Base-by-base conservation (phyloP, 1,140 invertebrate species). In the Pachypeltis micranthus region DNA sequence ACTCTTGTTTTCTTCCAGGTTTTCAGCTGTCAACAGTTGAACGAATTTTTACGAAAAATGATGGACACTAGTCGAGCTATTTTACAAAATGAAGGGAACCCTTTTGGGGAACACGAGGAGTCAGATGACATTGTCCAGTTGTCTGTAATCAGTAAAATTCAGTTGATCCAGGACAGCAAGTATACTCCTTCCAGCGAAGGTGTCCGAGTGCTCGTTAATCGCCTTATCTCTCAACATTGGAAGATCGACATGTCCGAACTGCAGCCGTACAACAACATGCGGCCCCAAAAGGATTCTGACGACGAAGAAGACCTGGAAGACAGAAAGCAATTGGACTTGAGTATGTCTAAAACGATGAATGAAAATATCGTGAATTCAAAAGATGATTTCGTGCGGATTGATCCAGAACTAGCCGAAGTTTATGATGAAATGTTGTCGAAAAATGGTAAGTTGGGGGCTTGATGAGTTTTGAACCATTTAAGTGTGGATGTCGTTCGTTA, bases 1-100 rank as follows among this genome's bases (percentile, higher is more conserved):
- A n/a, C n/a, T n/a, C n/a, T n/a, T n/a, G 63, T 69, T 68, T 59
- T 67, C 62, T 68, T 69, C 59, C 57, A 84, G 83, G 80, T 88
- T 23, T 91, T 90, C 71, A 80, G 83, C 1, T 86, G 86, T 70
- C 83, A 85, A 65, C 85, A 88, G 70, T 70, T 93, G 44, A 78
- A 81, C 19, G 85, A 91, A 70, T 73, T 93, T 27, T 78, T 93
- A 31, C 78, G 79, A n/a, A 87, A 88, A 72, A 80, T 92, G 14
- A 81, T 84, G 25, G 88, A 91, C 69, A 86, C 88, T 3, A 90
- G 87, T 7, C 71, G 90, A 10, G 72, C 81, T 54, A 70, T 92
- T 34, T 82, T 93, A 67, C 84, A 90, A 69, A 78, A 82, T 54
- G 84, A 82, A 69, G 78, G 80, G 66, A 86, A 88, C 78, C 82